Base-by-base conservation (phyloP, 1,140 invertebrate genomes). In the Bombus soroeensis region DNA sequence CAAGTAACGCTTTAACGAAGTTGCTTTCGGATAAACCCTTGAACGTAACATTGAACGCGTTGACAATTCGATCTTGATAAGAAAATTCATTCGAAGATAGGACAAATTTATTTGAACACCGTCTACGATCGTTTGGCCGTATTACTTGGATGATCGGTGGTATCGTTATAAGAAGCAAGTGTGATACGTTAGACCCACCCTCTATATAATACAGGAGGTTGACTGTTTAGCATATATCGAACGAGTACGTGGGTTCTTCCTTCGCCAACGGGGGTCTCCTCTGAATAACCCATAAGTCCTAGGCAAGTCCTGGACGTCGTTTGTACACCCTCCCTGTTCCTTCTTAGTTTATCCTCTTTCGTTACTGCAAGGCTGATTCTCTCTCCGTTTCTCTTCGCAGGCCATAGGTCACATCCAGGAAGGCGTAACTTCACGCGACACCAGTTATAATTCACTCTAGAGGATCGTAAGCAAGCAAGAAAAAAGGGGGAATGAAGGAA, bases 251-350 rank as follows among this genome's bases (percentile, higher is more conserved):
- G 80, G 78, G 74, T 39, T 75, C 71, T 68, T 83, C 59, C 78
- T 82, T 75, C 37, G 71, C 78, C 83, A 74, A 88, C 76, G 86
- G 83, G 84, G 82, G 82, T 89, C 73, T 82, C 92, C 88, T 80
- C 80, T 93, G 92, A 92, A 93, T 93, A 93, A 93, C 92, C 89
- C 92, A 93, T 92, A 93, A 93, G 91, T 91, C 88, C 88, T 88
- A 79, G 87, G 84, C 86, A 87, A 84, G 89, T 88, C 76, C 86
- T 83, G 89, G 76, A 53, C 81, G 80, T 90, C 88, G 90, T 90
- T 91, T 81, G 86, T 90, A 90, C 80, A 53, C 73, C 41, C 73
- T 59, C 62, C 47, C 82, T 62, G 15, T 83, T 34, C 68, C 64
- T 84, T 62, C 64, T 39, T 66, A 22, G 71, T 81, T 77, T 80